Base-by-base conservation (phyloP, 1,140 invertebrate genomes). In the Aricia agestis region DNA sequence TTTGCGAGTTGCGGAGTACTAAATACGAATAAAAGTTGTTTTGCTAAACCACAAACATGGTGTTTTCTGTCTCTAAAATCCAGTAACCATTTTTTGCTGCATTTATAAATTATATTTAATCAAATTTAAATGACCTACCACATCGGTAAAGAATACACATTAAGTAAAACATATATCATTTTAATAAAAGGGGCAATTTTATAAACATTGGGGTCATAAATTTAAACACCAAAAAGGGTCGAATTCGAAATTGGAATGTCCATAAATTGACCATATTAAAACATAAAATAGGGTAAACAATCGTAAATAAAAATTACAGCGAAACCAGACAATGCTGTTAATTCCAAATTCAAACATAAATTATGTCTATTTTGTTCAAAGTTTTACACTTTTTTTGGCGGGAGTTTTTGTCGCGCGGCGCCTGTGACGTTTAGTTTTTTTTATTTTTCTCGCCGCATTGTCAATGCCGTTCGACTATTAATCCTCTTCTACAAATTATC, bases 271-370 rank as follows among this genome's bases (percentile, higher is more conserved):
- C 76, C 80, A 82, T 91, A 91, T 91, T 91, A 88, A 91, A 91
- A 91, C 88, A 91, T 91, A 91, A 91, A 90, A 86, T 83, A 86
- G 82, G 82, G 82, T 89, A 91, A 91, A 91, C 86, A 91, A 89
- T 91, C 86, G 82, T 91, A 91, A 91, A 91, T 91, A 89, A 91
- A 88, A 82, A 89, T 89, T 86, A 89, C 84, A 88, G 78, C 78
- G 80, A 87, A 87, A 86, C 81, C 81, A 83, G 78, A 91, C 88
- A 89, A 89, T 84, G 80, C 79, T 73, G 70, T 85, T 84, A 52
- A 52, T 52, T 52, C 79, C 87, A 88, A 91, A 89, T 91, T 86
- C 81, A 78, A 74, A 68, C 80, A 88, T 90, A 89, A 90, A 87
- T 88, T 89, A 90, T 90, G 85, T 86, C 83, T 86, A 82, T 88